Evolutionary conservation across 2,888 invertebrate species (phyloP).

Genomic region (Chalcis sispes): DNA sequence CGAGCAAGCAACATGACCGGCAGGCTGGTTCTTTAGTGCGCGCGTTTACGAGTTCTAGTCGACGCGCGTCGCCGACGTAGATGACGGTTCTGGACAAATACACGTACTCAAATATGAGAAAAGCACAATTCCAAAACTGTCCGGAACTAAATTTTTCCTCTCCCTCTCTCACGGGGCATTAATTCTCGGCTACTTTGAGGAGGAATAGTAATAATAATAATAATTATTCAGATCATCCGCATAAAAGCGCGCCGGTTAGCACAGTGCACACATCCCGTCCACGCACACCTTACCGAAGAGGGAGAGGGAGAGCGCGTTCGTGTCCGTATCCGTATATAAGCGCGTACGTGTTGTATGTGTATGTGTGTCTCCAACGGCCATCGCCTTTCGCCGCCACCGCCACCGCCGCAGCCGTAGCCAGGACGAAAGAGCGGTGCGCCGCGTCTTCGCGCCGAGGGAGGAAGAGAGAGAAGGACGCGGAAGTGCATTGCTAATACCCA

Average conservation of each 20-base stretch:
- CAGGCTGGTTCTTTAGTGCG: constrained; percentile 24
- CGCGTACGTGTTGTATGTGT: background rate
- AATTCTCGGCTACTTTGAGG: no score
- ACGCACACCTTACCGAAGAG: background rate
- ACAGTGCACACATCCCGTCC: background rate
- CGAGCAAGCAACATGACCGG: constrained; percentile 29
- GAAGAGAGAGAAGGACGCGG: constrained; percentile 44
- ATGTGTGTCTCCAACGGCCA: constrained; percentile 20
- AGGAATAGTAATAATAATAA: no score
- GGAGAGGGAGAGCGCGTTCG: background rate
- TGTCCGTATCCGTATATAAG: no score
- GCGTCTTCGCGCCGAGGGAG: constrained; percentile 14
- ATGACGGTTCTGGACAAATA: background rate
- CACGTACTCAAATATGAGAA: background rate
- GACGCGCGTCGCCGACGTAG: constrained; percentile 4
- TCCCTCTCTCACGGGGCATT: no score
- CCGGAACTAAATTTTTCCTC: no score
- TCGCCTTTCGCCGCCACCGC: constrained; percentile 5
- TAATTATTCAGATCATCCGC: no score
- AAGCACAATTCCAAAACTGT: no score
- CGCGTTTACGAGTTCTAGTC: constrained; percentile 7
- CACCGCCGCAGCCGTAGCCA: background rate
- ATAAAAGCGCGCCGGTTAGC: no score
- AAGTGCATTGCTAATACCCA: no score
- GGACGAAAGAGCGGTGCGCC: constrained; percentile 32